Conservation (phyloP, 2,113 vertebrate species). For the Pangasianodon gigas region DNA sequence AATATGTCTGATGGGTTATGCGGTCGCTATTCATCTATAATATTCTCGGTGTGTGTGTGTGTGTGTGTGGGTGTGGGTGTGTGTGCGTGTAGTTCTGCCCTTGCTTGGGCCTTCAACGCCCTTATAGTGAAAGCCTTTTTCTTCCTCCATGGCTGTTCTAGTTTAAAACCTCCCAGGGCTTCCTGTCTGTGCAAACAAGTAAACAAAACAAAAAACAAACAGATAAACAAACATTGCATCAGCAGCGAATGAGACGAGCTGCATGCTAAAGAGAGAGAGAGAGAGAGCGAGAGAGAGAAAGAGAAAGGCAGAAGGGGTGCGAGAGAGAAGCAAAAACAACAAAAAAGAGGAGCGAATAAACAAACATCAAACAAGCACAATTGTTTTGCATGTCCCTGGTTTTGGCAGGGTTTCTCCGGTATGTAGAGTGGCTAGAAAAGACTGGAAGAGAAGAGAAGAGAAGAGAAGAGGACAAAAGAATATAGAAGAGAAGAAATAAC, state of each 20-base stretch:
- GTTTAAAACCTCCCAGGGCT: constrained; percentile 35
- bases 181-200: constrained; percentile 40
- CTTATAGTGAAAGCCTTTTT: constrained; percentile 7
- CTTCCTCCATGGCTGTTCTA: background rate
- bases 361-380: constrained; percentile 51
- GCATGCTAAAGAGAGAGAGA: constrained; percentile 23
- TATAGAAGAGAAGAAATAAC: background rate
- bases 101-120: constrained; percentile 34
- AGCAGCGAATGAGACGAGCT: constrained; percentile 3
- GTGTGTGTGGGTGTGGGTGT: constrained; percentile 21
- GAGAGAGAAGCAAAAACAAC: constrained; percentile 34
- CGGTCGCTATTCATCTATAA: constrained; percentile 28
- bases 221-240: constrained; percentile 42
- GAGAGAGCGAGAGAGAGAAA: constrained; percentile 22
- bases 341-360: constrained; percentile 42
- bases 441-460: background rate
- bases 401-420: constrained; percentile 14
- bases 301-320: background rate
- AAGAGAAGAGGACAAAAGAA: background rate
- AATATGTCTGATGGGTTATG: constrained; percentile 44
- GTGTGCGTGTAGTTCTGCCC: background rate
- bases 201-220: constrained; percentile 49
- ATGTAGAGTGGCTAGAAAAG: background rate
- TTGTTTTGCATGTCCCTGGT: constrained; percentile 43
- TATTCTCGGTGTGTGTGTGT: constrained; percentile 24